Evolutionary conservation across 2,888 invertebrate species (phyloP), one percentile per base, ranked within the genome.

Genomic region (Branchipolynoe longqiensis): DNA sequence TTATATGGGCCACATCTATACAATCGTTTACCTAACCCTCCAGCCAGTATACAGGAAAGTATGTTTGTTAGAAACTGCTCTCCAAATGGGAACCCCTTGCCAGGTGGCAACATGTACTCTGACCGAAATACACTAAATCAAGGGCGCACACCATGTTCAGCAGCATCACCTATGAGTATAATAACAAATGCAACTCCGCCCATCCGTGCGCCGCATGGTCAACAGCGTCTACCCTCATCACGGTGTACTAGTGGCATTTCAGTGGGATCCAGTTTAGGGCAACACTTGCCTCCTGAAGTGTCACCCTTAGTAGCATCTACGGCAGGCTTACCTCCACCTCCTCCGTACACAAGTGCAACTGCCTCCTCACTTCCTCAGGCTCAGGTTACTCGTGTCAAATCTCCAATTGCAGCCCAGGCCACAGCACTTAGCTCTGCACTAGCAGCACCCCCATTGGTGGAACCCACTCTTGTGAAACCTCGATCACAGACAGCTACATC

Each of bases 11-110:
- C 78, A n/a, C 54, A 78, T 33, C 41, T 31, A n/a, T 31, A 78
- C 54, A 18, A 41, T 41, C 78, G 78, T 22, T 41, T 78, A 41
- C 18, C 78, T 14, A 78, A 41, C 18, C 78, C 78, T 78, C 78
- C 78, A 48, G 78, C 78, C 78, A 78, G 48, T 78, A 25, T 78
- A 78, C 48, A n/a, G 33, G 73, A 41, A 38, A 41, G 73, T 28
- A 73, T 73, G 3, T 18, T 73, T 28, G 18, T 31, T 12, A 33
- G 73, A 28, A 73, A 73, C 73, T 62, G 62, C 31, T 62, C 62
- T 25, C 62, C 22, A 31, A 14, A 31, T 62, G 62, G 62, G 3
- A 62, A 62, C 28, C 62, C 25, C 62, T 31, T 12, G n/a, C 56
- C 6, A 25, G 62, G 62, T 14, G 25, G 31, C 31, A 62, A n/a